Evolutionary conservation across 2,797 vertebrate genomes (phyloP).

Genomic region (Hozukius guyotensis): DNA sequence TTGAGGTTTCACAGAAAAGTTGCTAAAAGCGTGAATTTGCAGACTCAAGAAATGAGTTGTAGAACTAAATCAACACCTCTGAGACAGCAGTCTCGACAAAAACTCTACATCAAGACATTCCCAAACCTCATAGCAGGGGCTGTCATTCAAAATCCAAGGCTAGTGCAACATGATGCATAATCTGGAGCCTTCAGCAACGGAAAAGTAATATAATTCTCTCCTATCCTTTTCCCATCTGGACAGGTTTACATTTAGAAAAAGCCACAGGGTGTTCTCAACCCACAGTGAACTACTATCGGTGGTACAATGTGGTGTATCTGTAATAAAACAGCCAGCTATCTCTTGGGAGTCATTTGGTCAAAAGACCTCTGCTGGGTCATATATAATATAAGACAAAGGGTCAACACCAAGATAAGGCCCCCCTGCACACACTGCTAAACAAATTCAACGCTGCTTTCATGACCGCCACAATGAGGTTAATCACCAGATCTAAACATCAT

Average conservation of each 20-base stretch:
- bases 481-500: conserved; percentile 2
- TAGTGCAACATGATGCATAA: not conserved
- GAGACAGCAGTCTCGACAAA: not conserved
- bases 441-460: not conserved
- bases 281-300: not conserved
- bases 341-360: not conserved
- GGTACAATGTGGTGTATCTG: not conserved
- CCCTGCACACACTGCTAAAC: not conserved
- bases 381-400: not conserved
- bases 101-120: not conserved
- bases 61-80: conserved; percentile 9
- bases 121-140: not conserved
- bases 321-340: not conserved
- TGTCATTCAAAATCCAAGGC: not conserved
- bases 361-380: not conserved
- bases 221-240: not conserved
- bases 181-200: not conserved
- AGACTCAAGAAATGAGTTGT: not conserved
- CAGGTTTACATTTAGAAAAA: conserved; percentile 9
- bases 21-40: conserved; percentile 14
- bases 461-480: not conserved
- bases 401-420: not conserved
- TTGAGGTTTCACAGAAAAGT: not conserved
- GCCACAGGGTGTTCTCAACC: not conserved
- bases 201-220: conserved; percentile 8